phyloP scores from a whole-genome alignment of 2,888 invertebrate genomes.

The Phytoseiulus persimilis region DNA sequence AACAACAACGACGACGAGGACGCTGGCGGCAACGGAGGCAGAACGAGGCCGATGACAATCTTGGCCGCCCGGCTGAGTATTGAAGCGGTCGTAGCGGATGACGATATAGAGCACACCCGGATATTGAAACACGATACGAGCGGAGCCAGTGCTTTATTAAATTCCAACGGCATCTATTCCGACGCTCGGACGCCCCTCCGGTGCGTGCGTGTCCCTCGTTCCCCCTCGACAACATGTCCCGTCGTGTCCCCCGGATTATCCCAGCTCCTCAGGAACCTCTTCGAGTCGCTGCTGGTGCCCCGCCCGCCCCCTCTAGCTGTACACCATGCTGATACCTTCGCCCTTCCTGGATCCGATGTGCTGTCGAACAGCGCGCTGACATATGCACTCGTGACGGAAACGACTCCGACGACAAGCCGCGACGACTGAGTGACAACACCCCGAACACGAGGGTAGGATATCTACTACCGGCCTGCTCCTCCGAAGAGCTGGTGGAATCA shows the following conservation, averaged over 20 bases:
- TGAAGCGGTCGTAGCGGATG: background rate
- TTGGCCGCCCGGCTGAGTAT: background rate
- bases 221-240: background rate
- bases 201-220: background rate
- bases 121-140: conserved; percentile 5
- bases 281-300: background rate
- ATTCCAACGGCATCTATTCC: background rate
- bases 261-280: background rate
- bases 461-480: background rate
- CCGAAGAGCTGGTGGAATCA: background rate
- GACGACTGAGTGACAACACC: too few species aligned
- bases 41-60: background rate
- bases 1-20: background rate
- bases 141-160: conserved; percentile 5
- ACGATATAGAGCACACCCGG: background rate
- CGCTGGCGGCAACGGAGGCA: background rate
- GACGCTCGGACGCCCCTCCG: background rate
- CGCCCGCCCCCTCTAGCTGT: background rate
- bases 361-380: background rate
- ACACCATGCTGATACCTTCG: background rate
- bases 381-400: background rate
- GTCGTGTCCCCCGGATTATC: background rate
- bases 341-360: background rate
- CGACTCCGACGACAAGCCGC: background rate
- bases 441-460: background rate